phyloP scores from a whole-genome alignment of 2,113 vertebrate species.

The Dipodomys stephensi region DNA sequence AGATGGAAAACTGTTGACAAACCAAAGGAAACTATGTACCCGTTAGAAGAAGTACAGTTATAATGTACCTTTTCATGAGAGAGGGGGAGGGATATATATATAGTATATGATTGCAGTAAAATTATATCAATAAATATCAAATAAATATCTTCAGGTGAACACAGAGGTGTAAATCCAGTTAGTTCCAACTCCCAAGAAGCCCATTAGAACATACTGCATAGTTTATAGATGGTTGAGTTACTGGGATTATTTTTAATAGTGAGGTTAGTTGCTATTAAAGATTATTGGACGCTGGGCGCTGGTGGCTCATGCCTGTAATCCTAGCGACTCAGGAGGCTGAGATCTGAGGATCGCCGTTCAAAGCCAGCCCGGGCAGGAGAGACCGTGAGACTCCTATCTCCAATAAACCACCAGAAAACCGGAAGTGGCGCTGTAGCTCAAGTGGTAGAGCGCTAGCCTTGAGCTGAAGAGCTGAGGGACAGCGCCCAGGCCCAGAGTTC shows the following conservation, averaged over 20 bases:
- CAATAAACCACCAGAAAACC: too few relatives aligned
- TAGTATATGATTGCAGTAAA: too few relatives aligned
- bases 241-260: slow-evolving; percentile 51
- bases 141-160: neutral
- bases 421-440: too few relatives aligned
- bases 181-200: neutral
- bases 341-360: too few relatives aligned
- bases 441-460: too few relatives aligned
- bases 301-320: too few relatives aligned
- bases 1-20: slow-evolving; percentile 30
- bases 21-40: neutral
- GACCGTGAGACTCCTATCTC: too few relatives aligned
- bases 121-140: neutral
- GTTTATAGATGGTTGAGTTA: slow-evolving; percentile 17
- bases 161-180: neutral
- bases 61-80: slow-evolving; percentile 47
- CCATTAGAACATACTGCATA: neutral
- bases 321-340: too few relatives aligned
- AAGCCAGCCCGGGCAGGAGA: too few relatives aligned
- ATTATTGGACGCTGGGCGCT: neutral
- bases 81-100: neutral
- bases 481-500: too few relatives aligned
- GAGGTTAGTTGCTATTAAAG: neutral
- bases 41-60: slow-evolving; percentile 43
- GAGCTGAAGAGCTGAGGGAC: too few relatives aligned